Percentiles rank a stretch among this genome's conserved stretches.
phyloP scores from a whole-genome alignment of 2,888 invertebrate genomes.

The Pollenia amentaria region DNA sequence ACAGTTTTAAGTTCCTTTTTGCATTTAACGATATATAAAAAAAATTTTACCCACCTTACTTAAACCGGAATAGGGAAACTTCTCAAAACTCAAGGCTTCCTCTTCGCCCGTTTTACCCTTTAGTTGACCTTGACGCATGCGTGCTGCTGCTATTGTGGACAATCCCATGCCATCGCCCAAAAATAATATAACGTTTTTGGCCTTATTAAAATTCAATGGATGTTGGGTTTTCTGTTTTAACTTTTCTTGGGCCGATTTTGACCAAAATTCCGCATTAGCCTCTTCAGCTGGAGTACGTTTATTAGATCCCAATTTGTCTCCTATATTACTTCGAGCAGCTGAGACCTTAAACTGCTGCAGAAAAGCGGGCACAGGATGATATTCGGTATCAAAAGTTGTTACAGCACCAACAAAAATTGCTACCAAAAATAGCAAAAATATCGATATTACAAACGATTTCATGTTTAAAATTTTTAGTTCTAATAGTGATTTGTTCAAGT shows the following conservation, averaged over 20 bases:
- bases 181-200: slow-evolving; percentile 81
- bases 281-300: slow-evolving; percentile 72
- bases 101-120: slow-evolving; percentile 87
- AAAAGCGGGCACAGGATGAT: background rate
- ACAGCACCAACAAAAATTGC: background rate
- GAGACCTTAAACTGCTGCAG: background rate
- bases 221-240: slow-evolving; percentile 73
- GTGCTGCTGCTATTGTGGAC: slow-evolving; percentile 88
- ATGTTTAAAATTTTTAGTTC: too few relatives aligned
- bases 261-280: slow-evolving; percentile 76
- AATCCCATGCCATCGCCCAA: slow-evolving; percentile 89
- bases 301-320: slow-evolving; percentile 7
- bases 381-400: background rate
- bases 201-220: slow-evolving; percentile 71
- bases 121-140: slow-evolving; percentile 88
- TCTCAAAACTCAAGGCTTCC: slow-evolving; percentile 87
- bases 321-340: background rate
- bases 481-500: background rate
- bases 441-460: too few relatives aligned
- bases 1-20: too few relatives aligned
- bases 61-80: slow-evolving; percentile 87
- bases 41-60: slow-evolving; percentile 85
- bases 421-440: too few relatives aligned
- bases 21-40: too few relatives aligned
- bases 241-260: slow-evolving; percentile 77